These are phyloP conservation scores for Pteruthius melanotis DNA, from an alignment of 2,113 vertebrate species.

Conservation along the genomic window DNA sequence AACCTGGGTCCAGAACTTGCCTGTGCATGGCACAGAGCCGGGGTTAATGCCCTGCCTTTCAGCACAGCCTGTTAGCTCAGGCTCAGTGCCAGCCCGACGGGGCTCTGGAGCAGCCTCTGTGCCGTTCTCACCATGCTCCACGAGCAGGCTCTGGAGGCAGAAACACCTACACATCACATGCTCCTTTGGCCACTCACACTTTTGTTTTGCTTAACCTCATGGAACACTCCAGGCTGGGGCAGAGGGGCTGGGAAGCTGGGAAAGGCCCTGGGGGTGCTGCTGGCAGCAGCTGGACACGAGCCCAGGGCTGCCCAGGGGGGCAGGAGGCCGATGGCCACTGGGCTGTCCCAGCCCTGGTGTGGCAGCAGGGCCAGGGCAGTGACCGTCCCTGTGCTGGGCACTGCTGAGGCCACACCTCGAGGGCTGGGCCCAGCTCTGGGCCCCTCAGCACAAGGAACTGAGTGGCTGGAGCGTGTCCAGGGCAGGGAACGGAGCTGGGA, in stretches of 20 bases:
- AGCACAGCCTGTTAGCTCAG: not conserved
- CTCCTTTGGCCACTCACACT: not conserved
- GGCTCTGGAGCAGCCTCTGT: not conserved
- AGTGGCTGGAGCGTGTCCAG: accelerated
- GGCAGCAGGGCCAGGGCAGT: not conserved
- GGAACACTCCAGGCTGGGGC: not conserved
- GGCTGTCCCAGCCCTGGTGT: not conserved
- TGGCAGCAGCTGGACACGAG: not conserved
- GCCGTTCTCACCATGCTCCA: accelerated
- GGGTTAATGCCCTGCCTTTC: not conserved
- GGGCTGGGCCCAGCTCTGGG: accelerated
- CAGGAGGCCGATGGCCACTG: too few relatives aligned
- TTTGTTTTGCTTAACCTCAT: not conserved
- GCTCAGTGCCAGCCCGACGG: not conserved
- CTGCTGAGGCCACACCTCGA: not conserved
- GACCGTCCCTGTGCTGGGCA: not conserved
- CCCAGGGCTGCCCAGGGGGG: not conserved
- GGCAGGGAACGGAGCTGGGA: accelerated
- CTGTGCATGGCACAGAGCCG: not conserved
- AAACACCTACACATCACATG: not conserved
- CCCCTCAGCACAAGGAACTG: accelerated
- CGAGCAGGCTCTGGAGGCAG: not conserved
- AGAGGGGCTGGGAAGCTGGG: not conserved
- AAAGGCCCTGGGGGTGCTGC: not conserved
- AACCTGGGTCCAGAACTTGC: not conserved